phyloP scores from a whole-genome alignment of 2,888 invertebrate species.

The Xestia xanthographa region DNA sequence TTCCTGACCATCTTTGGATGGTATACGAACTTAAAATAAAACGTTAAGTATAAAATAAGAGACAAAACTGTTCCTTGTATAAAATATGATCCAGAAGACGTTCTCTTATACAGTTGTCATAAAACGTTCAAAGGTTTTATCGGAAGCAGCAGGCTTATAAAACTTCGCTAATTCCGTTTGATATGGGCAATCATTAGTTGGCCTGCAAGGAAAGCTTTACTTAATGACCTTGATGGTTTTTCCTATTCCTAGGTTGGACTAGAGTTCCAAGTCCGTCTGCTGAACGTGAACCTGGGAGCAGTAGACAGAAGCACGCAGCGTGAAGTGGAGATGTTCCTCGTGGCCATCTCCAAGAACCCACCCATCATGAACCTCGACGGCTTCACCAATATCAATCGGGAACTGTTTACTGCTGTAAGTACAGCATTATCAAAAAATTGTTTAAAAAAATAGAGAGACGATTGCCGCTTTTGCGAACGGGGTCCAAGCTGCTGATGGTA shows the following conservation, averaged over 20 bases:
- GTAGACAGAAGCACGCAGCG: slow-evolving; percentile 92
- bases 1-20: background rate
- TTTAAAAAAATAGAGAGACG: background rate
- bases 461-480: background rate
- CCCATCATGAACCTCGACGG: slow-evolving; percentile 94
- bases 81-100: too few relatives aligned
- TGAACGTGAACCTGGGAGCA: slow-evolving; percentile 92
- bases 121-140: background rate
- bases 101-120: background rate
- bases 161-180: background rate
- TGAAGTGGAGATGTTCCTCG: slow-evolving; percentile 94
- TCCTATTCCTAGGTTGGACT: slow-evolving; percentile 65
- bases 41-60: background rate
- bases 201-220: too few relatives aligned
- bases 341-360: slow-evolving; percentile 94
- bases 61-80: background rate
- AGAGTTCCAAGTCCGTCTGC: slow-evolving; percentile 91
- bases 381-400: slow-evolving; percentile 93
- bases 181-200: too few relatives aligned
- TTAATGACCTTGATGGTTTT: background rate
- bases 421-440: background rate
- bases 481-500: background rate
- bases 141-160: background rate
- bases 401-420: slow-evolving; percentile 92
- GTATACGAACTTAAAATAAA: background rate